Percentiles rank a stretch among this genome's conserved stretches.
Conservation (phyloP, 1,140 invertebrate species). For the Trachelipus rathkii region DNA sequence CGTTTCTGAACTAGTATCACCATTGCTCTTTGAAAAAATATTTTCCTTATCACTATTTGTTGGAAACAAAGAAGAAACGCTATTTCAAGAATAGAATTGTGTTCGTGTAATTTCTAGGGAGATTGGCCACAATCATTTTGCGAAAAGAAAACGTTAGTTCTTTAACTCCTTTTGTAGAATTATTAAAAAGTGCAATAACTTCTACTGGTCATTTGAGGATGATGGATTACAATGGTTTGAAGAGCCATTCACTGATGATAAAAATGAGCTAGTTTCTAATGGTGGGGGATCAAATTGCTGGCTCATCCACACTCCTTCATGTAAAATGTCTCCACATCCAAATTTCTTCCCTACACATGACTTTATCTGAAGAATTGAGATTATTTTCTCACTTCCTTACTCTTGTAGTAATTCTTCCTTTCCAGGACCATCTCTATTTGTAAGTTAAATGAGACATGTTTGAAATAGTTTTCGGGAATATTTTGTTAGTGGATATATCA, state of each 20-base stretch:
- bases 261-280: too few relatives aligned
- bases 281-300: conserved; percentile 31
- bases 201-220: too few relatives aligned
- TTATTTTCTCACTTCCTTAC: conserved; percentile 39
- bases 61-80: too few relatives aligned
- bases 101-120: too few relatives aligned
- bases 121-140: too few relatives aligned
- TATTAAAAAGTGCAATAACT: too few relatives aligned
- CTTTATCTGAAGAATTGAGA: conserved; percentile 29
- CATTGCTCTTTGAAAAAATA: neutral
- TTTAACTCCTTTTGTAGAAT: too few relatives aligned
- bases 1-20: conserved; percentile 16
- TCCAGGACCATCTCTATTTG: conserved; percentile 6
- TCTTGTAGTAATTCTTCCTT: conserved; percentile 32
- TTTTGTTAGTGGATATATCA: conserved; percentile 28
- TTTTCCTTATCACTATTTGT: neutral
- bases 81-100: too few relatives aligned
- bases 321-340: conserved; percentile 30
- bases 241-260: too few relatives aligned
- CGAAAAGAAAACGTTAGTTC: too few relatives aligned
- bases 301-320: conserved; percentile 36
- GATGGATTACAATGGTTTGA: too few relatives aligned
- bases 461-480: neutral
- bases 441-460: neutral
- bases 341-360: conserved; percentile 29